Evolutionary conservation across 2,113 vertebrate genomes (phyloP).

Genomic region (Charadrius vociferus): DNA sequence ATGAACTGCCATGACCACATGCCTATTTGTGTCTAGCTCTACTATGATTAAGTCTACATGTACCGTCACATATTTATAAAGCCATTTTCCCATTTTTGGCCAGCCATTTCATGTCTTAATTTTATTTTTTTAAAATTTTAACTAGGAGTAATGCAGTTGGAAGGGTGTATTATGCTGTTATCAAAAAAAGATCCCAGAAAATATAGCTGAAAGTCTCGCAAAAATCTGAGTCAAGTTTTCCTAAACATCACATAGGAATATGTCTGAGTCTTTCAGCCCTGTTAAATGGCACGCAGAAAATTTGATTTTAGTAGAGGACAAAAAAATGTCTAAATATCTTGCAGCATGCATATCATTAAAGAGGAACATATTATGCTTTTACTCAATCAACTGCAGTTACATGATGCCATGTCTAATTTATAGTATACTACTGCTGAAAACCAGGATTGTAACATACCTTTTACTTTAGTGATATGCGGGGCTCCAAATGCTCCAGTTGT

Average conservation of each 20-base stretch:
- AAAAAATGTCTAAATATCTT: background rate
- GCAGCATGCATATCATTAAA: background rate
- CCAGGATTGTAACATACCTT: background rate
- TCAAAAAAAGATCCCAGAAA: background rate
- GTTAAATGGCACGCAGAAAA: background rate
- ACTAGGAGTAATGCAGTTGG: background rate
- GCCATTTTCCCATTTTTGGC: background rate
- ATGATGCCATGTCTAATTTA: background rate
- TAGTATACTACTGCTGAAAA: background rate
- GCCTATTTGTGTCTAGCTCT: background rate
- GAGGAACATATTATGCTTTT: background rate
- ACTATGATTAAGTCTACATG: background rate
- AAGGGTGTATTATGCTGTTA: background rate
- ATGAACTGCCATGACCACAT: background rate
- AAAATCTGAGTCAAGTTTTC: background rate
- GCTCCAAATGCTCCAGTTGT: background rate
- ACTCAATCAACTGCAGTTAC: background rate
- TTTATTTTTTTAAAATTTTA: background rate
- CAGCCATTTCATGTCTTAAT: background rate
- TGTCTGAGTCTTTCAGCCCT: background rate
- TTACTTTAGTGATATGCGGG: background rate
- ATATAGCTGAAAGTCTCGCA: background rate
- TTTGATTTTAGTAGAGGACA: background rate
- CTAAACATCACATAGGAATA: background rate
- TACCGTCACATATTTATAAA: background rate